Conservation (phyloP, 2,113 vertebrate genomes). For the Pygoscelis antarcticus region DNA sequence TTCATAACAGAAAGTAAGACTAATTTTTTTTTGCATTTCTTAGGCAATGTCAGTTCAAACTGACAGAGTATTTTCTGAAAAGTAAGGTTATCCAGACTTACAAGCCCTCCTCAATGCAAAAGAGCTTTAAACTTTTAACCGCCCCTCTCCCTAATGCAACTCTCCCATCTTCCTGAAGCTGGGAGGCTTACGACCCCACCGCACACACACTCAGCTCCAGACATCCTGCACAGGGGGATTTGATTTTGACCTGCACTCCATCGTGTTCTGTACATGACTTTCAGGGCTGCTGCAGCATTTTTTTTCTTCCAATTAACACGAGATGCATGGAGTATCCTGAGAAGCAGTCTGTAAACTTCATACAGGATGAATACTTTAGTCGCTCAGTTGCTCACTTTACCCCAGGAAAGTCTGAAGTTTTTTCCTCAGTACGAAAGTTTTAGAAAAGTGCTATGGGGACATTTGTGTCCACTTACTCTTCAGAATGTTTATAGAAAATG, state of each 20-base stretch:
- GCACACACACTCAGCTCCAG: neutral
- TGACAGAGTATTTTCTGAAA: neutral
- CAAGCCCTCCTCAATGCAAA: neutral
- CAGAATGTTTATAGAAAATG: neutral
- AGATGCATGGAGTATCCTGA: neutral
- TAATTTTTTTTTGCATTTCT: neutral
- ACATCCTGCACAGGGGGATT: neutral
- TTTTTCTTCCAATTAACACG: neutral
- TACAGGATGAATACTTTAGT: neutral
- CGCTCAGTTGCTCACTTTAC: accelerated
- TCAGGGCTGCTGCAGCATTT: neutral
- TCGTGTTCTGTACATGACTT: neutral
- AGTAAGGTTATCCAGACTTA: neutral
- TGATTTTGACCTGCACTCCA: neutral
- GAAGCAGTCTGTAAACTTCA: neutral
- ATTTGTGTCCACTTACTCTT: neutral
- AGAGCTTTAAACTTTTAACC: neutral
- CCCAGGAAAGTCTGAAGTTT: neutral
- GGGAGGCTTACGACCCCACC: accelerated
- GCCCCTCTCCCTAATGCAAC: neutral
- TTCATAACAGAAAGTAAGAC: neutral
- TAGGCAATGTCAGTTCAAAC: neutral
- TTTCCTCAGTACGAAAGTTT: neutral
- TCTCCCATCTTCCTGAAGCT: neutral
- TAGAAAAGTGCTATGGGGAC: neutral